These are phyloP conservation scores for Syngnathoides biaculeatus DNA, from an alignment of 2,113 vertebrate genomes.

Conservation along the genomic window DNA sequence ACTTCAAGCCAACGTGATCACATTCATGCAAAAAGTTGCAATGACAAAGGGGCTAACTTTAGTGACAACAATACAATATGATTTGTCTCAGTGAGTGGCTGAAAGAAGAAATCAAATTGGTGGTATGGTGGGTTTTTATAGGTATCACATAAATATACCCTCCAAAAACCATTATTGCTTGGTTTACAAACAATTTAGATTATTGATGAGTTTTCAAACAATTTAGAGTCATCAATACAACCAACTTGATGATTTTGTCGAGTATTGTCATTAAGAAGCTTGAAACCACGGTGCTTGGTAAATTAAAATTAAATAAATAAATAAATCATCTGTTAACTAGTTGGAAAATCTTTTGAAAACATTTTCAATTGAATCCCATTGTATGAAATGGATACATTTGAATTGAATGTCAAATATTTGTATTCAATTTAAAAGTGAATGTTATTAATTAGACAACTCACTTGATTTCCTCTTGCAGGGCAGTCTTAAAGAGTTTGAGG, in stretches of 20 bases:
- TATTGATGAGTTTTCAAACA: background rate
- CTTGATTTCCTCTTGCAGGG: slow-evolving; percentile 97
- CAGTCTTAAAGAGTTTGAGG: slow-evolving; percentile 92
- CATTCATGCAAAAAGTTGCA: background rate
- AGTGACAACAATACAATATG: background rate
- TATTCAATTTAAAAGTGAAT: background rate
- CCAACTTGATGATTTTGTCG: too few species aligned
- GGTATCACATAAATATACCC: too few species aligned
- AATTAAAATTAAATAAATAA: background rate
- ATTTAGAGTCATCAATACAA: too few species aligned
- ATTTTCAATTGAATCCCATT: too few species aligned
- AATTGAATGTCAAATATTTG: background rate
- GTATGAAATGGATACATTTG: too few species aligned
- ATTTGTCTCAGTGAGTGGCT: background rate
- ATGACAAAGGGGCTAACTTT: background rate
- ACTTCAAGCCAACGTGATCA: background rate
- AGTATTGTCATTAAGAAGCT: too few species aligned
- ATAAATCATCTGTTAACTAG: too few species aligned
- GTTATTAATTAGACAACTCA: slow-evolving; percentile 44
- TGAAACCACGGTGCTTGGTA: background rate
- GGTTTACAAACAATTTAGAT: too few species aligned
- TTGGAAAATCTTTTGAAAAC: too few species aligned
- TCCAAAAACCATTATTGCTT: too few species aligned
- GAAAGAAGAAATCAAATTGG: background rate
- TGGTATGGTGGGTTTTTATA: background rate